phyloP scores from a whole-genome alignment of 1,140 invertebrate genomes.

The Eriocheir sinensis region DNA sequence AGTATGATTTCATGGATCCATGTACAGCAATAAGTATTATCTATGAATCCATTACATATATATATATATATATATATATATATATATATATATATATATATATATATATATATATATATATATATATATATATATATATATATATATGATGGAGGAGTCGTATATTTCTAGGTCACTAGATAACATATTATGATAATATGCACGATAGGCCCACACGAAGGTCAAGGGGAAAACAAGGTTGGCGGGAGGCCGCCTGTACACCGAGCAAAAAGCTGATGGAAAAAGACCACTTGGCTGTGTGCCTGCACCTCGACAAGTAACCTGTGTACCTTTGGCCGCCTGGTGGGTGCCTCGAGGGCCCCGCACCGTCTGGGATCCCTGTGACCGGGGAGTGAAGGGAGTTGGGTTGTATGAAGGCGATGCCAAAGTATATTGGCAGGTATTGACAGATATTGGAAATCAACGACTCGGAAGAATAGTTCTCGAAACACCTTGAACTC shows the following conservation, averaged over 20 bases:
- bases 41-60: too few species aligned
- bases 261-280: too few species aligned
- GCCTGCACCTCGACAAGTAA: too few species aligned
- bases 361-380: background rate
- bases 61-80: constrained; percentile 38
- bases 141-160: background rate
- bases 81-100: constrained; percentile 60
- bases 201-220: too few species aligned
- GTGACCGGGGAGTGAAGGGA: too few species aligned
- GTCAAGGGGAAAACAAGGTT: too few species aligned
- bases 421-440: background rate
- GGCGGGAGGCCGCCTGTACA: too few species aligned
- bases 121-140: constrained; percentile 45
- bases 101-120: constrained; percentile 46
- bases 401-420: background rate
- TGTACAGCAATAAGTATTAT: too few species aligned
- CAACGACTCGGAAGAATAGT: background rate
- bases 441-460: constrained; percentile 25
- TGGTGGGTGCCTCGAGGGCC: background rate
- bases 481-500: background rate
- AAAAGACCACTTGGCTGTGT: too few species aligned
- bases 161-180: background rate
- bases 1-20: too few species aligned
- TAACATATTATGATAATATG: background rate
- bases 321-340: background rate